Conservation (phyloP, 1,140 invertebrate species). For the Bombus pyrosoma region DNA sequence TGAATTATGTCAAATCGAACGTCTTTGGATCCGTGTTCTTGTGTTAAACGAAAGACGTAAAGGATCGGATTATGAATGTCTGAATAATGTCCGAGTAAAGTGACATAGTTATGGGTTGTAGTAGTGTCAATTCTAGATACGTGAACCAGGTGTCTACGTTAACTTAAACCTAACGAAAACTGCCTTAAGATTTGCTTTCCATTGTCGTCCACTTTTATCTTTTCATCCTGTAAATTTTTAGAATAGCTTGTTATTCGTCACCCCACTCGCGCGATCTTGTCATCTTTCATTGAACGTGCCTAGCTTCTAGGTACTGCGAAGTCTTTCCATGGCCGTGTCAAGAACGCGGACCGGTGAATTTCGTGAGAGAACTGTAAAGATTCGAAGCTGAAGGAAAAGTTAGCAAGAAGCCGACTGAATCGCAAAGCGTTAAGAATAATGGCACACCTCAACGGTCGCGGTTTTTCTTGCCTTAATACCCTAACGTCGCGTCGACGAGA, state of each 20-base stretch:
- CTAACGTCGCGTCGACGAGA: background rate
- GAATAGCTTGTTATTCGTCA: background rate
- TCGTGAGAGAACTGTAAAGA: conserved; percentile 13
- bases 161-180: background rate
- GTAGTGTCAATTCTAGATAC: background rate
- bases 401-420: background rate
- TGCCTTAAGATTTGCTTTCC: background rate
- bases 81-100: no score
- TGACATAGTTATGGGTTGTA: no score
- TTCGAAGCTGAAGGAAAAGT: background rate
- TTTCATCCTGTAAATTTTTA: background rate
- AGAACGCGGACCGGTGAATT: background rate
- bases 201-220: no score
- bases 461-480: conserved; percentile 24
- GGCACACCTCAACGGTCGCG: background rate
- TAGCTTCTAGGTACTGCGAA: background rate
- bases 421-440: conserved; percentile 33
- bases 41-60: no score
- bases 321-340: background rate
- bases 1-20: background rate
- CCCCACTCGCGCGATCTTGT: background rate
- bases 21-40: background rate
- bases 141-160: background rate
- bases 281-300: background rate
- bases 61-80: background rate